These are phyloP conservation scores for Chrysolina americana DNA, from an alignment of 2,888 invertebrate species.

Conservation along the genomic window DNA sequence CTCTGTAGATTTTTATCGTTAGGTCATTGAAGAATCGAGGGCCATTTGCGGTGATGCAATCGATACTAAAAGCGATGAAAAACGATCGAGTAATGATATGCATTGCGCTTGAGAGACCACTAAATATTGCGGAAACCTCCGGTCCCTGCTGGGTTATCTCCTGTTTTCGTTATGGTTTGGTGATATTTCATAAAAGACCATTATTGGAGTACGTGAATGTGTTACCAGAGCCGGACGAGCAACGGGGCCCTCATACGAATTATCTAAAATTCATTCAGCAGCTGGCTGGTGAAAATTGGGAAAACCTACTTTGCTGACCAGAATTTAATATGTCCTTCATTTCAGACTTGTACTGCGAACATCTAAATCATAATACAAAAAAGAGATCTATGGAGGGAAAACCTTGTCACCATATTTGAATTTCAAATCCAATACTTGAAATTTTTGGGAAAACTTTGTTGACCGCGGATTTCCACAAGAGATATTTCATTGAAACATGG, in stretches of 20 bases:
- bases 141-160: background rate
- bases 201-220: background rate
- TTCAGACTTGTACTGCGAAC: too few relatives aligned
- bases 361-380: too few relatives aligned
- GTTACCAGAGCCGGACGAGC: background rate
- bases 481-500: too few relatives aligned
- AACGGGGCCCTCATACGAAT: background rate
- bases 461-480: too few relatives aligned
- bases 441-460: too few relatives aligned
- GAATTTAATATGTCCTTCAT: too few relatives aligned
- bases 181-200: conserved; percentile 6
- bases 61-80: background rate
- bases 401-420: too few relatives aligned
- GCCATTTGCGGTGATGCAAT: background rate
- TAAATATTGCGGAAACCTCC: background rate
- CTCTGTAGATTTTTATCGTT: conserved; percentile 35
- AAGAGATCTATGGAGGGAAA: too few relatives aligned
- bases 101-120: background rate
- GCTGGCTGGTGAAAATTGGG: too few relatives aligned
- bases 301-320: too few relatives aligned
- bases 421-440: too few relatives aligned
- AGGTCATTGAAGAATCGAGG: conserved; percentile 32
- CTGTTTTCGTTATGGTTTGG: conserved; percentile 9
- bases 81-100: background rate
- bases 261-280: too few relatives aligned